A percentile compares a stretch with the other conserved stretches of the same genome.
phyloP scores from a whole-genome alignment of 2,888 invertebrate genomes.

The Hydriomena furcata region DNA sequence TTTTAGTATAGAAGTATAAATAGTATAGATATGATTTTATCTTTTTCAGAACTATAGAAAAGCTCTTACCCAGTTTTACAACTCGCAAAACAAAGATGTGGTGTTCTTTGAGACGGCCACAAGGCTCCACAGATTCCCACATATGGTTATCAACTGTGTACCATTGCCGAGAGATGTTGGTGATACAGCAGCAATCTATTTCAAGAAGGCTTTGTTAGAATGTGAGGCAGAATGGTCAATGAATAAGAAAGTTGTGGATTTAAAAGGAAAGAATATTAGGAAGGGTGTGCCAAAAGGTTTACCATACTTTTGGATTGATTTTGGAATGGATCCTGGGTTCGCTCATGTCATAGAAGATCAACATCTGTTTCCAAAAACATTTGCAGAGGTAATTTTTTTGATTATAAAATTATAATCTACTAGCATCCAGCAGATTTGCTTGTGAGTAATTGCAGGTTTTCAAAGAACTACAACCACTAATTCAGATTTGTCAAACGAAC shows the following conservation, averaged over 20 bases:
- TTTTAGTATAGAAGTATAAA: too few species aligned
- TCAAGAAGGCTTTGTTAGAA: slow-evolving; percentile 98
- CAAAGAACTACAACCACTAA: too few species aligned
- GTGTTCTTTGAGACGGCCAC: slow-evolving; percentile 96
- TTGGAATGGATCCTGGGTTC: slow-evolving; percentile 95
- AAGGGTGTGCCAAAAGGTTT: slow-evolving; percentile 95
- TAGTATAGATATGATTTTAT: background rate
- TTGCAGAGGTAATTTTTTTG: slow-evolving; percentile 88
- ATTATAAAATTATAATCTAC: too few species aligned
- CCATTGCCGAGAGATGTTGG: slow-evolving; percentile 93
- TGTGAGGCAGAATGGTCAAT: slow-evolving; percentile 97
- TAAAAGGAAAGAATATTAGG: slow-evolving; percentile 87
- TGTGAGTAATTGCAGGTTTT: too few species aligned
- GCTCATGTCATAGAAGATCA: slow-evolving; percentile 99
- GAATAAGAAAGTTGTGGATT: slow-evolving; percentile 91
- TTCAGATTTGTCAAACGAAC: too few species aligned
- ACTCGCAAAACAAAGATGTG: slow-evolving; percentile 88
- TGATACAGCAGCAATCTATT: slow-evolving; percentile 96
- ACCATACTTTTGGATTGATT: slow-evolving; percentile 97
- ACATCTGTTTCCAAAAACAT: slow-evolving; percentile 91
- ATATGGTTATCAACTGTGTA: slow-evolving; percentile 95
- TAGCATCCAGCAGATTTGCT: too few species aligned
- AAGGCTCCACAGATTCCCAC: slow-evolving; percentile 88
- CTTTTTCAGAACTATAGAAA: slow-evolving; percentile 87
- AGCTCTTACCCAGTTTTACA: slow-evolving; percentile 91